Percentiles rank a stretch among this genome's conserved stretches.
These are phyloP conservation scores for Lasius fuliginosus DNA, from an alignment of 2,888 invertebrate genomes.

Conservation along the genomic window DNA sequence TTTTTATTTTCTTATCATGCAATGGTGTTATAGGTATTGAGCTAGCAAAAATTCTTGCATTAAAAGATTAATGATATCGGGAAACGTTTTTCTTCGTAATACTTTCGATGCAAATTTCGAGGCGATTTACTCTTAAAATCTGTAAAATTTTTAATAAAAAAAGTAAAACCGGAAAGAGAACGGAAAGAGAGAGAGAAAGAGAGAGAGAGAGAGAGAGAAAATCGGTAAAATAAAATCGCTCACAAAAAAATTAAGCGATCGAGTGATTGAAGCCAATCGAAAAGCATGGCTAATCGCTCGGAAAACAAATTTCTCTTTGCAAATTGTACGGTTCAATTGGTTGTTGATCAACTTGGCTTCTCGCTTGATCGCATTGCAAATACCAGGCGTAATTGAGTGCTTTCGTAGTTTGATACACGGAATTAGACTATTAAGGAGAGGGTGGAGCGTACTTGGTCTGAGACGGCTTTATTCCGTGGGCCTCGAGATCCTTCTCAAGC, in stretches of 20 bases:
- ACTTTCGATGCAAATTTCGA: slow-evolving; percentile 6
- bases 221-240: slow-evolving; percentile 16
- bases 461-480: slow-evolving; percentile 93
- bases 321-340: slow-evolving; percentile 20
- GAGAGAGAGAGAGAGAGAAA: background rate
- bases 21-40: background rate
- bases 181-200: background rate
- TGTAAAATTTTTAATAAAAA: background rate
- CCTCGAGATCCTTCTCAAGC: slow-evolving; percentile 94
- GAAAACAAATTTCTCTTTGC: slow-evolving; percentile 16
- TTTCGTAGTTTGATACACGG: slow-evolving; percentile 35
- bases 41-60: background rate
- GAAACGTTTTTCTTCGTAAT: background rate
- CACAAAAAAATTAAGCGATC: slow-evolving; percentile 33
- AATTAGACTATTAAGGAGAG: slow-evolving; percentile 32
- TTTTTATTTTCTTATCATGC: background rate
- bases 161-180: slow-evolving; percentile 4
- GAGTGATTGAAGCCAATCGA: slow-evolving; percentile 41
- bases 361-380: slow-evolving; percentile 51
- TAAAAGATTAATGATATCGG: slow-evolving; percentile 48
- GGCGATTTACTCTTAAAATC: background rate
- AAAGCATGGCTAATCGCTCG: slow-evolving; percentile 15
- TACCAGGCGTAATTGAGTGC: slow-evolving; percentile 33
- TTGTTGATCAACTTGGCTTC: slow-evolving; percentile 15
- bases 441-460: slow-evolving; percentile 86